Conservation (phyloP, 2,113 vertebrate species). For the Trematocara zebra region DNA sequence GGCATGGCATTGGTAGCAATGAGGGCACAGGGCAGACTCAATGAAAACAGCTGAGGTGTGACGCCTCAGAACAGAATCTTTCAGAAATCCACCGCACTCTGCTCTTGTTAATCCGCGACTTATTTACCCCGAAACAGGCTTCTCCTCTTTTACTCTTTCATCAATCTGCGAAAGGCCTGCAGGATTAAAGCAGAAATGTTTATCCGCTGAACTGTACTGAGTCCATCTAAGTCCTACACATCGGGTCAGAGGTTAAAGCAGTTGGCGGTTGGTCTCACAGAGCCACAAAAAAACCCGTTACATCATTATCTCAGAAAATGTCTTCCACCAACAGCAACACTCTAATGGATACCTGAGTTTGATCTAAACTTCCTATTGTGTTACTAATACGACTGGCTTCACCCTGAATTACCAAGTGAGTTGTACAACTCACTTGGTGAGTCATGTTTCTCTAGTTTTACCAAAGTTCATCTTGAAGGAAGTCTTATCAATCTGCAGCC, state of each 20-base stretch:
- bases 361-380: background rate
- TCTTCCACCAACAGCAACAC: background rate
- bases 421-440: background rate
- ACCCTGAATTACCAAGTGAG: background rate
- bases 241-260: conserved; percentile 7
- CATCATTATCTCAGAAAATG: conserved; percentile 12
- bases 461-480: background rate
- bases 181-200: conserved; percentile 33
- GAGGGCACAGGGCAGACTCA: conserved; percentile 6
- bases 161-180: conserved; percentile 25
- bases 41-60: conserved; percentile 16
- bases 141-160: conserved; percentile 31
- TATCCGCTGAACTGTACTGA: conserved; percentile 2
- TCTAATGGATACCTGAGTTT: background rate
- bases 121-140: conserved; percentile 24
- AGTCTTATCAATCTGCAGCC: background rate
- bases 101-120: conserved; percentile 22
- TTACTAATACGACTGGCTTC: background rate
- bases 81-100: background rate
- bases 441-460: background rate
- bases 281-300: background rate
- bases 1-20: background rate
- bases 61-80: conserved; percentile 1
- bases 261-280: background rate
- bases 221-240: background rate